Evolutionary conservation across 2,888 invertebrate genomes (phyloP).

Genomic region (Drosophila hamatofila): DNA sequence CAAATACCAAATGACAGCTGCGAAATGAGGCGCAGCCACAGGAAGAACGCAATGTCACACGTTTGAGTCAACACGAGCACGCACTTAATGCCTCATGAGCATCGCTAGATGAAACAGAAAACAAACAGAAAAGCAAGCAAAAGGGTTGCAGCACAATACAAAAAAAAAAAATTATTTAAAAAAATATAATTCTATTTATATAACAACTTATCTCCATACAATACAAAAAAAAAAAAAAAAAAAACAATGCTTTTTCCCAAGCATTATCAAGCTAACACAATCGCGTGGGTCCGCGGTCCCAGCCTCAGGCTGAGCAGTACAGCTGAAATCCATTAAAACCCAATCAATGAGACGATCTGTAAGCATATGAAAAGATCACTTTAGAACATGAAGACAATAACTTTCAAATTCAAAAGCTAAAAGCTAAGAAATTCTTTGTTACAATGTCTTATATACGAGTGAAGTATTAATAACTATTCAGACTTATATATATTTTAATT

Average conservation of each 20-base stretch:
- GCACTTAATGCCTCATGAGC: slow-evolving; percentile 55
- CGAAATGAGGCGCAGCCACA: slow-evolving; percentile 54
- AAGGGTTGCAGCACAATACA: slow-evolving; percentile 1
- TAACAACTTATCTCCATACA: slow-evolving; percentile 15
- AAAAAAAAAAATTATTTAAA: not conserved
- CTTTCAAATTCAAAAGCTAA: no score
- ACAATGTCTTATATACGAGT: no score
- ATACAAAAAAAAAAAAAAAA: slow-evolving; percentile 48
- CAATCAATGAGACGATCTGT: slow-evolving; percentile 17
- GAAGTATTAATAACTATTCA: no score
- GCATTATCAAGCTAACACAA: slow-evolving; percentile 1
- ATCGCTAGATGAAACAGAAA: slow-evolving; percentile 49
- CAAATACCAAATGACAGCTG: slow-evolving; percentile 50
- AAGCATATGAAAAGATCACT: not conserved
- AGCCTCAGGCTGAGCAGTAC: slow-evolving; percentile 39
- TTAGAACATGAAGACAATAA: no score
- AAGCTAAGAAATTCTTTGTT: no score
- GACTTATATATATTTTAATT: no score
- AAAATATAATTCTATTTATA: slow-evolving; percentile 10
- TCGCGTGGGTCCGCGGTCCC: slow-evolving; percentile 37
- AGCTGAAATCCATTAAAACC: slow-evolving; percentile 64
- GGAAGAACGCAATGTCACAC: slow-evolving; percentile 77
- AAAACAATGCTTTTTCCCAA: slow-evolving; percentile 47
- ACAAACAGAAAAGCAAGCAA: slow-evolving; percentile 46
- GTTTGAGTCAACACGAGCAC: slow-evolving; percentile 53